A percentile compares a stretch with the other conserved stretches of the same genome.
Evolutionary conservation across 2,113 vertebrate species (phyloP).

Genomic region (Saccopteryx bilineata): DNA sequence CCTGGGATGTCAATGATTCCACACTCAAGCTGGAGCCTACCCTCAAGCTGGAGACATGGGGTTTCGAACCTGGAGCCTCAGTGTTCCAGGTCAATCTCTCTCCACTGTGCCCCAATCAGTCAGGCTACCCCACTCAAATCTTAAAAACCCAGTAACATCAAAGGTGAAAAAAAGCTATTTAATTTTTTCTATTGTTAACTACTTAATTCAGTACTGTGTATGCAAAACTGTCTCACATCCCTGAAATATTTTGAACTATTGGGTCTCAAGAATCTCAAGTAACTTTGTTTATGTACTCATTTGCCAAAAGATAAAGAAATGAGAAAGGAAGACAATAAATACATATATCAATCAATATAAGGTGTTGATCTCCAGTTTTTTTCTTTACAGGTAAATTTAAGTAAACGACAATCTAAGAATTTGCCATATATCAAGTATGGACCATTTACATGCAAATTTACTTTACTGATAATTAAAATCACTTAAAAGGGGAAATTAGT

Average conservation of each 20-base stretch:
- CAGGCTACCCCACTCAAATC: background rate
- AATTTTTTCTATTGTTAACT: background rate
- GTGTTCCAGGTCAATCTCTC: too few species aligned
- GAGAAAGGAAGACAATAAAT: background rate
- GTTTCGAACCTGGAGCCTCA: too few species aligned
- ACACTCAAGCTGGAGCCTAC: too few species aligned
- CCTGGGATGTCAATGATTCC: too few species aligned
- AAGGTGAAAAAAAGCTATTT: background rate
- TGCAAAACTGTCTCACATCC: background rate
- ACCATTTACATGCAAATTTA: conserved; percentile 39
- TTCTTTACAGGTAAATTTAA: conserved; percentile 54
- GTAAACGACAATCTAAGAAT: conserved; percentile 27
- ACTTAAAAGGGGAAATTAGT: background rate
- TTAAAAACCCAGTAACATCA: conserved; percentile 42
- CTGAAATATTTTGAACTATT: background rate
- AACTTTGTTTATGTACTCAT: conserved; percentile 15
- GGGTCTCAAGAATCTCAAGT: background rate
- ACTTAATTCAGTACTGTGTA: background rate
- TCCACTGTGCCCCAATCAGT: too few species aligned
- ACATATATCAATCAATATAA: background rate
- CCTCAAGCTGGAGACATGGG: too few species aligned
- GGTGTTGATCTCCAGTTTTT: conserved; percentile 8
- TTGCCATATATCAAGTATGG: background rate
- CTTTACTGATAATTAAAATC: conserved; percentile 51
- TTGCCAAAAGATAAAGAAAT: conserved; percentile 30